Evolutionary conservation across 2,888 invertebrate species (phyloP).

Genomic region (Rugalucina vietnamica): DNA sequence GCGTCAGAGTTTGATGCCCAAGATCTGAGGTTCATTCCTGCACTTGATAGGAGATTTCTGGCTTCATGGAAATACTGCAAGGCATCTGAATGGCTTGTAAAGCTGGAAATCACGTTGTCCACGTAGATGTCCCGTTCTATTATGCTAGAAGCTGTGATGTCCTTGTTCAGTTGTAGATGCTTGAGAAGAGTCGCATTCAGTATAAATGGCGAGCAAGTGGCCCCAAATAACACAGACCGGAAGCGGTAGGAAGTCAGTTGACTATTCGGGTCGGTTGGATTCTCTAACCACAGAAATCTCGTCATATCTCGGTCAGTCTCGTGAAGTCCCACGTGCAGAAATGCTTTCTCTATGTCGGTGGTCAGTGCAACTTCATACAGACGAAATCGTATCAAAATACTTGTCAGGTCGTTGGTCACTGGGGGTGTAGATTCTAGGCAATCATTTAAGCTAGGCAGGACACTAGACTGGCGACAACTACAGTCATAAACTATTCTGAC

Average conservation of each 20-base stretch:
- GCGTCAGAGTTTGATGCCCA: conserved; percentile 32
- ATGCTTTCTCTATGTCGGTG: conserved; percentile 54
- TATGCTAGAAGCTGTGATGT: neutral
- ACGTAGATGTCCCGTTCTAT: conserved; percentile 40
- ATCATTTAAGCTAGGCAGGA: conserved; percentile 52
- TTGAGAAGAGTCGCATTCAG: conserved; percentile 38
- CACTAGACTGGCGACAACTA: conserved; percentile 27
- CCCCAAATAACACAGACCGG: conserved; percentile 27
- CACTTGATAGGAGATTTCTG: conserved; percentile 21
- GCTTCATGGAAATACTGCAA: conserved; percentile 22
- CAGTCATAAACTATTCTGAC: conserved; percentile 58
- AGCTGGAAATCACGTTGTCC: conserved; percentile 47
- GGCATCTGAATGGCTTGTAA: conserved; percentile 6
- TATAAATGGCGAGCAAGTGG: conserved; percentile 36
- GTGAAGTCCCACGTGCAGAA: conserved; percentile 45
- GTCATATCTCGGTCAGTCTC: conserved; percentile 50
- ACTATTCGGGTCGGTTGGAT: conserved; percentile 32
- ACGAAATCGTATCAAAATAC: conserved; percentile 49
- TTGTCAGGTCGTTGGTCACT: conserved; percentile 43
- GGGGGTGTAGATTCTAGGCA: conserved; percentile 43
- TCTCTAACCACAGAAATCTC: conserved; percentile 53
- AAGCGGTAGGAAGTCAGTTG: conserved; percentile 36
- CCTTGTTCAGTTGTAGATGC: conserved; percentile 12
- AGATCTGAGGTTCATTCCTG: conserved; percentile 48
- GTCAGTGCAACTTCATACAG: conserved; percentile 38